A percentile compares a stretch with the other conserved stretches of the same genome.
Evolutionary conservation across 2,888 invertebrate genomes (phyloP).

Genomic region (Cheiracanthium punctorium): DNA sequence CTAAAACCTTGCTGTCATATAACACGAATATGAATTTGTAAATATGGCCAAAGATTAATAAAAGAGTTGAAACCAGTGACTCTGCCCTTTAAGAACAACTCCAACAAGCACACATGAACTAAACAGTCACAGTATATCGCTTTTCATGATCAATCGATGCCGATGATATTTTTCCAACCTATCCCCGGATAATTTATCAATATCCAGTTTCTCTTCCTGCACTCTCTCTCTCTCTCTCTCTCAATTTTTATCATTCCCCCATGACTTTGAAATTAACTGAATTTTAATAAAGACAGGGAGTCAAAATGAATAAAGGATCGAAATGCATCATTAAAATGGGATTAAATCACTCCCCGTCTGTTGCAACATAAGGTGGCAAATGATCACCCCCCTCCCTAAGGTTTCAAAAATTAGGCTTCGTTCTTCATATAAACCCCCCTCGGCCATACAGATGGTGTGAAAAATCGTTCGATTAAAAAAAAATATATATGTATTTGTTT

Average conservation of each 20-base stretch:
- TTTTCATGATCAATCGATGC: too few relatives aligned
- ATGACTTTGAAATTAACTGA: constrained; percentile 15
- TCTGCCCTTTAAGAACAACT: too few relatives aligned
- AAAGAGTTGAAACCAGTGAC: too few relatives aligned
- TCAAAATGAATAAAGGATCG: constrained; percentile 10
- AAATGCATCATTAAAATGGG: constrained; percentile 17
- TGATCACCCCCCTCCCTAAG: constrained; percentile 1
- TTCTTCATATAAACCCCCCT: neutral
- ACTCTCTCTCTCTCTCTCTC: neutral
- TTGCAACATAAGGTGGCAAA: constrained; percentile 7
- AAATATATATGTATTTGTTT: too few relatives aligned
- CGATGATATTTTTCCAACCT: neutral
- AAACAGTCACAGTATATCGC: too few relatives aligned
- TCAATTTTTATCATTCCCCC: neutral
- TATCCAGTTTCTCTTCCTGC: neutral
- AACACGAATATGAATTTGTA: too few relatives aligned
- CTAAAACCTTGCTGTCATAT: too few relatives aligned
- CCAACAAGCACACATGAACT: too few relatives aligned
- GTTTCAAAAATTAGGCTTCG: constrained; percentile 1
- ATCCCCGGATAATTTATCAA: neutral
- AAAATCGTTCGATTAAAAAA: neutral
- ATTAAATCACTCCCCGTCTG: constrained; percentile 2
- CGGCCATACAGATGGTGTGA: neutral
- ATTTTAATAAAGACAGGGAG: constrained; percentile 17
- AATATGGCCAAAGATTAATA: too few relatives aligned